Conservation (phyloP, 2,797 vertebrate species). For the Malurus splendens region DNA sequence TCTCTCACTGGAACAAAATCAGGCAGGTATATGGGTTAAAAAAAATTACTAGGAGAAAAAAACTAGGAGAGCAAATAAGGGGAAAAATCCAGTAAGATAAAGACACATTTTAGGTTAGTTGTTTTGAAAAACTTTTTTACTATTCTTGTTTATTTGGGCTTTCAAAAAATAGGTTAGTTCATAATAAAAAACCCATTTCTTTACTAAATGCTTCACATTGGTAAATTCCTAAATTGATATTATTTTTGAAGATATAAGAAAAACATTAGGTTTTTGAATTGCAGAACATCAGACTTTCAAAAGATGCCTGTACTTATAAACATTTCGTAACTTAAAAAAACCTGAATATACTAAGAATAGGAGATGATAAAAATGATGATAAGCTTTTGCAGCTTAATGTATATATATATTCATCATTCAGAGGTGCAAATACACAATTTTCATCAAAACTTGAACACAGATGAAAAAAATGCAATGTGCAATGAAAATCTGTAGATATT, state of each 20-base stretch:
- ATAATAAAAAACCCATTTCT: neutral
- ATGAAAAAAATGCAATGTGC: neutral
- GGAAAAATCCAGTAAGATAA: neutral
- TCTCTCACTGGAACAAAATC: neutral
- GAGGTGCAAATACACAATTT: neutral
- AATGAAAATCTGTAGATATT: neutral
- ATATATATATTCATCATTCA: neutral
- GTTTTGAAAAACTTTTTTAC: neutral
- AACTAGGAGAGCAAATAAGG: neutral
- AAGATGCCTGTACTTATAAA: neutral
- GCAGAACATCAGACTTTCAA: neutral
- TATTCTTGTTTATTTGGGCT: neutral
- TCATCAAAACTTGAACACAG: neutral
- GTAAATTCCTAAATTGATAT: neutral
- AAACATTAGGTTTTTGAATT: neutral
- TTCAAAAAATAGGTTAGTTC: neutral
- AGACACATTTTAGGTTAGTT: neutral
- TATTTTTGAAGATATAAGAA: neutral
- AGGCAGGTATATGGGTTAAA: neutral
- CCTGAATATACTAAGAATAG: neutral
- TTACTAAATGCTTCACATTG: neutral
- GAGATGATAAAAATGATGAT: neutral
- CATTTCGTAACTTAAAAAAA: neutral
- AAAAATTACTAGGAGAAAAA: too few species aligned
- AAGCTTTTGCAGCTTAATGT: neutral